Base-by-base conservation (phyloP, 2,797 vertebrate species). In the Periparus ater region DNA sequence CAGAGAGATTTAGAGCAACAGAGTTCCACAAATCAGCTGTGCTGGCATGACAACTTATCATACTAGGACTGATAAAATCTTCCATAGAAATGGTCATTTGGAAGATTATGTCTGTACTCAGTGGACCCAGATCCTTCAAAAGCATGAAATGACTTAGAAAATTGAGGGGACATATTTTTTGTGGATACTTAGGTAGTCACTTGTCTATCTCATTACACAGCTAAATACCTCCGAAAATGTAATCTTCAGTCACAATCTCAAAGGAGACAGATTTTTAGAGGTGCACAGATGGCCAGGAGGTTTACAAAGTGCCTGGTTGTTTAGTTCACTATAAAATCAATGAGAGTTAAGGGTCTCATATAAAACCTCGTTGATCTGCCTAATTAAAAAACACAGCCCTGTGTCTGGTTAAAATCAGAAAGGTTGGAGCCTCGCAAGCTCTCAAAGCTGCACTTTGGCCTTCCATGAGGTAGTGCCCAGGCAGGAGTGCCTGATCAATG, bases 221-320 rank as follows among this genome's bases (percentile, higher is more conserved):
- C 55, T 83, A 93, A 94, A 91, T 88, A 72, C 36, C 30, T 90
- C 73, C 79, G 67, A 50, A 96, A 93, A 86, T 67, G 57, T 68
- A 68, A 47, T 85, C 50, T 80, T 83, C 58, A 48, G 38, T 87
- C 80, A 82, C 25, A 45, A 7, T 54, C 48, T 75, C 57, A 58
- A 91, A 88, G 50, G 45, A 93, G 54, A 65, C 51, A 65, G 75
- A 79, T 79, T 93, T 96, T 73, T 57, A 86, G 79, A 96, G 50
- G 40, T 78, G 58, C 29, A 65, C 61, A 89, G 77, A 66, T 86
- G 84, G 74, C 86, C 89, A 79, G 48, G 55, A 84, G 74, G 47
- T 85, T 88, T 79, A 67, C 51, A 86, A 86, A 94, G 29, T 34
- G 45, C 42, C 32, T 63, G 18, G 36, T 6, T 75, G 34, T 77